Percentiles rank a stretch among this genome's conserved stretches.
Conservation (phyloP, 1,140 invertebrate genomes). For the Drosophila pseudoananassae region DNA sequence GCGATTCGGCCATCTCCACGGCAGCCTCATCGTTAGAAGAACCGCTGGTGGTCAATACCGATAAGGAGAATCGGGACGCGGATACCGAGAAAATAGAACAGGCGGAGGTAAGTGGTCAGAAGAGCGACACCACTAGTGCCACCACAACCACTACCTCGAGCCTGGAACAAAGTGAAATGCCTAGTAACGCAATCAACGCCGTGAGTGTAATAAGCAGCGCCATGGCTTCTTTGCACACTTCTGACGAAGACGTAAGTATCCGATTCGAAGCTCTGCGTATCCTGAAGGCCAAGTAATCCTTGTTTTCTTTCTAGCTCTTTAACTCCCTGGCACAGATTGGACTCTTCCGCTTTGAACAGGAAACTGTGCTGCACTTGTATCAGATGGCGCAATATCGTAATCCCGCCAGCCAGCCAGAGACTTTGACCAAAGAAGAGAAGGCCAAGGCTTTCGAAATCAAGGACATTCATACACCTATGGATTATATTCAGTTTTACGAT, state of each 20-base stretch:
- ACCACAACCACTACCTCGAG: slow-evolving; percentile 64
- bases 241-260: slow-evolving; percentile 73
- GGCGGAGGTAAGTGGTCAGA: slow-evolving; percentile 28
- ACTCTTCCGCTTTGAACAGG: slow-evolving; percentile 85
- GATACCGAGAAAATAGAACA: slow-evolving; percentile 72
- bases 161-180: slow-evolving; percentile 68
- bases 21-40: slow-evolving; percentile 52
- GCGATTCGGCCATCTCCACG: slow-evolving; percentile 47
- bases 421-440: slow-evolving; percentile 84
- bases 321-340: slow-evolving; percentile 85
- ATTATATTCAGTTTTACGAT: slow-evolving; percentile 79
- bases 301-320: slow-evolving; percentile 83
- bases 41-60: slow-evolving; percentile 59
- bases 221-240: slow-evolving; percentile 73
- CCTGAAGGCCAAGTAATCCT: neutral
- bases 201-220: slow-evolving; percentile 82
- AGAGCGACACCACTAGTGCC: slow-evolving; percentile 72
- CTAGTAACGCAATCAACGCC: slow-evolving; percentile 74
- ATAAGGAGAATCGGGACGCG: slow-evolving; percentile 75
- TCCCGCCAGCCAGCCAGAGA: slow-evolving; percentile 36
- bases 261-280: neutral
- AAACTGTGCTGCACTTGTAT: slow-evolving; percentile 78
- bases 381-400: slow-evolving; percentile 76
- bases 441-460: slow-evolving; percentile 85
- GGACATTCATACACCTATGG: slow-evolving; percentile 79